Conservation (phyloP, 2,888 invertebrate species). For the Colostygia pectinataria region DNA sequence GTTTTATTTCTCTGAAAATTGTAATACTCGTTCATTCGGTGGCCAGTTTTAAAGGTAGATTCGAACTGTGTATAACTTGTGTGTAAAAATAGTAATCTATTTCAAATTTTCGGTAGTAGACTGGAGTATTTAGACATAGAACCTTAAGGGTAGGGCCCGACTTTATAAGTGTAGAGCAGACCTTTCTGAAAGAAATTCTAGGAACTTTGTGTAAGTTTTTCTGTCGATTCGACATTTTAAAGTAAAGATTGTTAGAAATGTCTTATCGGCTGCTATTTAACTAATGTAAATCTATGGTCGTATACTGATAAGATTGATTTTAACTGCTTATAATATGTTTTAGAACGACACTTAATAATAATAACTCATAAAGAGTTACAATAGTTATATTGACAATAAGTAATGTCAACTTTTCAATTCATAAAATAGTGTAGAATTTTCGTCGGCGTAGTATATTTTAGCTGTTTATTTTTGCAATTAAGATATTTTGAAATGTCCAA, state of each 20-base stretch:
- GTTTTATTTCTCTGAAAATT: slow-evolving; percentile 33
- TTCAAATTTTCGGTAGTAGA: slow-evolving; percentile 58
- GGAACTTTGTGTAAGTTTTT: slow-evolving; percentile 34
- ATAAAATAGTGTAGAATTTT: slow-evolving; percentile 10
- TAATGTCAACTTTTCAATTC: slow-evolving; percentile 23
- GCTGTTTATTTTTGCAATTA: slow-evolving; percentile 16
- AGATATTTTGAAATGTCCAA: slow-evolving; percentile 24
- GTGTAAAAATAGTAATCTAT: slow-evolving; percentile 61
- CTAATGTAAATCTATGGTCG: slow-evolving; percentile 18
- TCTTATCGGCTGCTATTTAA: slow-evolving; percentile 21
- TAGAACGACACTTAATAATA: slow-evolving; percentile 6
- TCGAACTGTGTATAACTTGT: slow-evolving; percentile 54
- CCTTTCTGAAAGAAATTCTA: slow-evolving; percentile 40
- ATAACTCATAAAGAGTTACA: slow-evolving; percentile 14
- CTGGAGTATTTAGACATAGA: slow-evolving; percentile 44
- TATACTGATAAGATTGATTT: slow-evolving; percentile 20
- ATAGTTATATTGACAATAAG: slow-evolving; percentile 28
- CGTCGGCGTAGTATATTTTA: slow-evolving; percentile 14
- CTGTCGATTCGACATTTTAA: slow-evolving; percentile 32
- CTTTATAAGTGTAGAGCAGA: slow-evolving; percentile 29
- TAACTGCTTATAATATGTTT: slow-evolving; percentile 22
- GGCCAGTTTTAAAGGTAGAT: slow-evolving; percentile 64
- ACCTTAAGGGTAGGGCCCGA: slow-evolving; percentile 54
- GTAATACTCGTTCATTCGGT: slow-evolving; percentile 47
- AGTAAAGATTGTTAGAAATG: slow-evolving; percentile 22